Evolutionary conservation across 2,113 vertebrate species (phyloP), one percentile per base, ranked within the genome.

Genomic region (Pelecanoides urinatrix): DNA sequence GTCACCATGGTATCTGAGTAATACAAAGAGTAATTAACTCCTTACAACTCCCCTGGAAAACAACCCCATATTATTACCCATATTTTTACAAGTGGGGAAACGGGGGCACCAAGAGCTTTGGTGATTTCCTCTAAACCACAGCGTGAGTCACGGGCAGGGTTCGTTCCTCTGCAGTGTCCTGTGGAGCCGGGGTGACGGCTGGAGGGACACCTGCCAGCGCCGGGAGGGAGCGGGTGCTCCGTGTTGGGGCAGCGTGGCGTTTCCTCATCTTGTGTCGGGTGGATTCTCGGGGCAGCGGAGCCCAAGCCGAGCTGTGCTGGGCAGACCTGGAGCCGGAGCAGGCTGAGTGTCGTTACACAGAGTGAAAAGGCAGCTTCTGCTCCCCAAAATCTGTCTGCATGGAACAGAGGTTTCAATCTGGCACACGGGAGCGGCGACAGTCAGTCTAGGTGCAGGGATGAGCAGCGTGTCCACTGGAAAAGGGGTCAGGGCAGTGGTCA

Each of bases 1-100:
- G 66, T 95, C 94, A 81, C 95, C 94, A 55, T 85, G 90, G 92
- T 56, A 74, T 12, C 96, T 92, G 96, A 96, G 90, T 92, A 96
- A 95, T 81, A 20, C 70, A 2, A 8, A 3, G 22, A 8, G n/a
- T 88, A 90, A 94, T 92, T 92, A 91, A 58, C 74, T 73, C 78
- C 68, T 59, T 65, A 44, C 85, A 70, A 20, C 75, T 65, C n/a
- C 44, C 11, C 61, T 63, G 70, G 55, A 80, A 52, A 88, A 34
- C 87, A 63, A 38, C 70, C 88, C 86, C 7, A 13, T 92, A 17
- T 94, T 58, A 94, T 96, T 96, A 96, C 25, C 94, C 90, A 11
- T 86, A 74, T 95, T 94, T 95, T 95, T 92, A 96, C 82, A 20
- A 68, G 61, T 49, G 75, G 83, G 92, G 94, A 96, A 95, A 95